These are phyloP conservation scores for Piaya cayana DNA, from an alignment of 2,113 vertebrate genomes.

Conservation along the genomic window DNA sequence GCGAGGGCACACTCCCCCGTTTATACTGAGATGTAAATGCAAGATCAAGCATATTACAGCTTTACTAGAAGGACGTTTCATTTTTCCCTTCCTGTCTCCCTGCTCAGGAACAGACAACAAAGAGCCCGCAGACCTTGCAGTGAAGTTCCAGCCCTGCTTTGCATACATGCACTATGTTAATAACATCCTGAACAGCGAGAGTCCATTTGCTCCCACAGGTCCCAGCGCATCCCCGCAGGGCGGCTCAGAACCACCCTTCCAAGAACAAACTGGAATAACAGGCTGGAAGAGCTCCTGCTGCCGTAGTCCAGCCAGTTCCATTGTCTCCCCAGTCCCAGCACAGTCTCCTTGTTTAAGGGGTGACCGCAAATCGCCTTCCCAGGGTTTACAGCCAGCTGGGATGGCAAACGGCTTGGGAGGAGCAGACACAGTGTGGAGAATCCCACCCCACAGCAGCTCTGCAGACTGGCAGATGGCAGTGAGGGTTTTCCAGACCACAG, in stretches of 20 bases:
- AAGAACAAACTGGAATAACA: background rate
- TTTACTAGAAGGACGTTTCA: background rate
- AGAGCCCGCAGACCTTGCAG: background rate
- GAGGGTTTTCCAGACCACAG: background rate
- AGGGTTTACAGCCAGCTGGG: background rate
- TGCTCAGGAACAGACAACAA: background rate
- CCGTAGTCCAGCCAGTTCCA: fast-evolving
- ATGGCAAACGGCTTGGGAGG: background rate
- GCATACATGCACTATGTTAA: background rate
- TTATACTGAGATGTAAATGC: background rate
- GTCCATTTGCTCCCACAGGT: background rate
- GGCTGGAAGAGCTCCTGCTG: background rate
- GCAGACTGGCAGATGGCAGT: background rate
- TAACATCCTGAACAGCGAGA: background rate
- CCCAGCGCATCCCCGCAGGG: background rate
- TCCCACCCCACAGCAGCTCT: background rate
- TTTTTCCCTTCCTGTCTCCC: background rate
- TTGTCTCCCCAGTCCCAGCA: background rate
- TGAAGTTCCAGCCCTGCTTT: background rate
- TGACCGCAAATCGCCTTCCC: background rate
- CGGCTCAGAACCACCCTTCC: background rate
- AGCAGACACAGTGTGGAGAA: background rate
- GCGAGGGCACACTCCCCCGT: background rate
- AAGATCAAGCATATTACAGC: background rate
- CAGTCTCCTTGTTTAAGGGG: background rate